Conservation (phyloP, 2,888 invertebrate genomes). For the Silvanus unidentatus region DNA sequence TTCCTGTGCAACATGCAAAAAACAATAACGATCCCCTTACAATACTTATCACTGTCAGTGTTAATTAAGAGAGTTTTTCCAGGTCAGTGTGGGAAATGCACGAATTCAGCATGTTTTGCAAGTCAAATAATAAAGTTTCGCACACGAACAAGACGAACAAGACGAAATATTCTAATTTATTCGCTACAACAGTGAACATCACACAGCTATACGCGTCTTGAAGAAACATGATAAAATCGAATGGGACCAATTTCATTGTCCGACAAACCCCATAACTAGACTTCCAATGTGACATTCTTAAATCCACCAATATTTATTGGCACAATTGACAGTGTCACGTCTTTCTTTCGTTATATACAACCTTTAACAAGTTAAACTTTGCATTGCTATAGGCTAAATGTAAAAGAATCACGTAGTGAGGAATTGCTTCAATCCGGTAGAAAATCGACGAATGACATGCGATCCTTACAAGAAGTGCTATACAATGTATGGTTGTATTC, state of each 20-base stretch:
- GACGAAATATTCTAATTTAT: too few species aligned
- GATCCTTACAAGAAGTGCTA: too few species aligned
- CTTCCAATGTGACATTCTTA: too few species aligned
- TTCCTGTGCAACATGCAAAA: too few species aligned
- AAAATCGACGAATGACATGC: constrained; percentile 25
- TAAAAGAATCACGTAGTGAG: constrained; percentile 40
- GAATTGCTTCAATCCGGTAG: constrained; percentile 26
- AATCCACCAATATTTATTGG: constrained; percentile 20
- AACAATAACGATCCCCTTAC: too few species aligned
- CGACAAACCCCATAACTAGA: too few species aligned
- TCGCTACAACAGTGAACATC: too few species aligned
- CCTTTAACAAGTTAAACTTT: constrained; percentile 29
- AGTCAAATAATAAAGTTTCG: neutral
- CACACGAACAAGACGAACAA: too few species aligned
- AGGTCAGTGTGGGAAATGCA: neutral
- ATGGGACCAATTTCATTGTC: constrained; percentile 13
- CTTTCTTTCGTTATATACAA: constrained; percentile 21
- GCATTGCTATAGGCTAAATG: constrained; percentile 39
- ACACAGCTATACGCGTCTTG: too few species aligned
- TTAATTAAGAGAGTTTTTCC: too few species aligned
- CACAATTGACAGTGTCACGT: constrained; percentile 31
- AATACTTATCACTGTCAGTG: too few species aligned
- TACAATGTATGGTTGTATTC: too few species aligned
- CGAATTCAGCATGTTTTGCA: constrained; percentile 2
- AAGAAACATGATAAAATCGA: constrained; percentile 14